These are phyloP conservation scores for Pantala flavescens DNA, from an alignment of 1,140 invertebrate genomes.

Conservation along the genomic window DNA sequence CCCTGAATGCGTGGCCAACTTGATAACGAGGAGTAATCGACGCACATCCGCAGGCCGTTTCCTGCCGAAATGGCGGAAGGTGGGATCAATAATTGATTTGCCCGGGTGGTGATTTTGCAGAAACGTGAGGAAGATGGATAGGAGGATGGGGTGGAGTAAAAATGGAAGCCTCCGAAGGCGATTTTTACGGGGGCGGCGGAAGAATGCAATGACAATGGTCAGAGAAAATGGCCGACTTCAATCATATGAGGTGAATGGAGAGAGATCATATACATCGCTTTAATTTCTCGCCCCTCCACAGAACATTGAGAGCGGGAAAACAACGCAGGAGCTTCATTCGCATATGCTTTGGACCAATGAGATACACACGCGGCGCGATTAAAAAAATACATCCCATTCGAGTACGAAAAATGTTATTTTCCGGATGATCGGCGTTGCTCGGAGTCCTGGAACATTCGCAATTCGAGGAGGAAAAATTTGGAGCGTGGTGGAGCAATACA, in stretches of 20 bases:
- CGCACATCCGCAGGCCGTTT: background rate
- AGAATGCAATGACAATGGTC: background rate
- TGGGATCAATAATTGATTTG: background rate
- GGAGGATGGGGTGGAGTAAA: background rate
- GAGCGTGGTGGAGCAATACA: no score
- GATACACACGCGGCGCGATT: background rate
- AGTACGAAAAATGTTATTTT: background rate
- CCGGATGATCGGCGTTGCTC: background rate
- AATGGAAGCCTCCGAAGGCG: background rate
- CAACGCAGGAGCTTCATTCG: no score
- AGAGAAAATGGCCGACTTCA: background rate
- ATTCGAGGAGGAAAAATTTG: no score
- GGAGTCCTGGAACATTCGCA: no score
- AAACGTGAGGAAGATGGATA: background rate
- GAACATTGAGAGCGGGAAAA: background rate
- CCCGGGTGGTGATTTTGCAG: background rate
- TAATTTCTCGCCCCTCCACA: background rate
- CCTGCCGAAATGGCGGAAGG: conserved; percentile 1
- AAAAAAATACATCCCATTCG: background rate
- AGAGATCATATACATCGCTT: background rate
- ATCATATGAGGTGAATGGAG: background rate
- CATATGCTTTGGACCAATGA: background rate
- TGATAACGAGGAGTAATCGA: no score
- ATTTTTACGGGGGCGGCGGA: background rate
- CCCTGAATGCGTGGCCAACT: no score